phyloP scores from a whole-genome alignment of 2,888 invertebrate genomes.

The Fragum sueziense region DNA sequence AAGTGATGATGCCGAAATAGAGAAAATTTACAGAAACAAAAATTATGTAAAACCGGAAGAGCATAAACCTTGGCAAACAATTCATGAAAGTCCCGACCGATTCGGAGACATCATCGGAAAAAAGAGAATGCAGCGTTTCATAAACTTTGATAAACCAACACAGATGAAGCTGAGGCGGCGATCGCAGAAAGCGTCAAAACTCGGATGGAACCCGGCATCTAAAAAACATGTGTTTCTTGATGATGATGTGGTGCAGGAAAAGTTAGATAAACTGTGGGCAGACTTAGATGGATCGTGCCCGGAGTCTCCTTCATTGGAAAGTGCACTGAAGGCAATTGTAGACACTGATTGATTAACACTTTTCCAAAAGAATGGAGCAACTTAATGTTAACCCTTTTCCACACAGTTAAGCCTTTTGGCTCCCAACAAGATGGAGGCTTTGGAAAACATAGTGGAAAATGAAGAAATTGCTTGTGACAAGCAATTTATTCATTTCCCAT shows the following conservation, averaged over 20 bases:
- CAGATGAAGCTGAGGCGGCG: constrained; percentile 65
- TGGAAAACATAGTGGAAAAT: no score
- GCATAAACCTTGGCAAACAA: constrained; percentile 70
- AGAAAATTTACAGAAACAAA: constrained; percentile 70
- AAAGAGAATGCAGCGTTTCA: constrained; percentile 57
- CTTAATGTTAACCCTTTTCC: no score
- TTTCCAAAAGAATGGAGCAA: not conserved
- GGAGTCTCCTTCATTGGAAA: constrained; percentile 18
- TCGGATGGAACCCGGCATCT: constrained; percentile 66
- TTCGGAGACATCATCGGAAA: constrained; percentile 52
- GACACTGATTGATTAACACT: constrained; percentile 29
- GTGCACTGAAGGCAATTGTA: constrained; percentile 38
- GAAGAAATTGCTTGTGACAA: no score
- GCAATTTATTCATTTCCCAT: no score
- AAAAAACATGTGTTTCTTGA: constrained; percentile 41
- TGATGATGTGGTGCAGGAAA: constrained; percentile 58
- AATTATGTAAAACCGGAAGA: constrained; percentile 68
- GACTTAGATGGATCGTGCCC: constrained; percentile 38
- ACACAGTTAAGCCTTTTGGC: no score
- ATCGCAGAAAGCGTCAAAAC: constrained; percentile 65
- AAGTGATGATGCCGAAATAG: constrained; percentile 50
- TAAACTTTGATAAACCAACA: constrained; percentile 66
- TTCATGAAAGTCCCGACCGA: constrained; percentile 66
- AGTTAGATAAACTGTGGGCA: constrained; percentile 47
- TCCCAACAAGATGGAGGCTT: no score